These are phyloP conservation scores for Echeneis naucrates DNA, from an alignment of 2,797 vertebrate genomes.

Conservation along the genomic window DNA sequence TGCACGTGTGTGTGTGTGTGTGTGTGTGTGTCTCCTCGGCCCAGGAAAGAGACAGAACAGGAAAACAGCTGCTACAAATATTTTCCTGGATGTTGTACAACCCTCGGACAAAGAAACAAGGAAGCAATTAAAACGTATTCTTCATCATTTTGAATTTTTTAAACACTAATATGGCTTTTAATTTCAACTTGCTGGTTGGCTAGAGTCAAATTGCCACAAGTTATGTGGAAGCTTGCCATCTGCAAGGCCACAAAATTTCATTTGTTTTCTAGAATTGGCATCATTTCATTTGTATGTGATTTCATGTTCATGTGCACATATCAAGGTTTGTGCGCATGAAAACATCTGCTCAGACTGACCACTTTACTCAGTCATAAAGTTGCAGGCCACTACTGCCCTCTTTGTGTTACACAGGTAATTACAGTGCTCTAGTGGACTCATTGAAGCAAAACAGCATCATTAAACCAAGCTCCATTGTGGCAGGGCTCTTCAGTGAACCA, in stretches of 20 bases:
- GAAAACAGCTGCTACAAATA: slow-evolving; percentile 60
- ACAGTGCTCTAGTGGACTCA: slow-evolving; percentile 20
- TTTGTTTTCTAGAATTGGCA: slow-evolving; percentile 13
- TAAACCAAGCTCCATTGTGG: slow-evolving; percentile 1
- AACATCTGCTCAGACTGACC: slow-evolving; percentile 22
- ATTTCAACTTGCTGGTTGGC: slow-evolving; percentile 11
- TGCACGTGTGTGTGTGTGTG: slow-evolving; percentile 15
- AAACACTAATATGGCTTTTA: slow-evolving; percentile 22
- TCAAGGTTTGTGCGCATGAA: slow-evolving; percentile 26
- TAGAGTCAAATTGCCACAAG: slow-evolving; percentile 1
- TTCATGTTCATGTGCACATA: slow-evolving; percentile 20
- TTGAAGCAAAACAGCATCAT: slow-evolving; percentile 13
- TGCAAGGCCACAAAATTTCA: background rate
- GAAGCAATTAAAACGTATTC: slow-evolving; percentile 6
- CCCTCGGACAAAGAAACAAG: slow-evolving; percentile 29
- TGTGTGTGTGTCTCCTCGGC: slow-evolving; percentile 15
- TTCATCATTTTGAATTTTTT: slow-evolving; percentile 18
- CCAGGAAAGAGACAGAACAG: slow-evolving; percentile 20
- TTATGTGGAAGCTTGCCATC: background rate
- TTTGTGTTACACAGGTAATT: slow-evolving; percentile 54
- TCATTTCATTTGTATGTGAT: slow-evolving; percentile 15
- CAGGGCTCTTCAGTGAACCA: slow-evolving; percentile 4
- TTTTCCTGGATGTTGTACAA: slow-evolving; percentile 40
- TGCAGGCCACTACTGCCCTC: slow-evolving; percentile 75
- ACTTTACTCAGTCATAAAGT: slow-evolving; percentile 17